Conservation (phyloP, 2,797 vertebrate genomes). For the Pipistrellus nathusii region DNA sequence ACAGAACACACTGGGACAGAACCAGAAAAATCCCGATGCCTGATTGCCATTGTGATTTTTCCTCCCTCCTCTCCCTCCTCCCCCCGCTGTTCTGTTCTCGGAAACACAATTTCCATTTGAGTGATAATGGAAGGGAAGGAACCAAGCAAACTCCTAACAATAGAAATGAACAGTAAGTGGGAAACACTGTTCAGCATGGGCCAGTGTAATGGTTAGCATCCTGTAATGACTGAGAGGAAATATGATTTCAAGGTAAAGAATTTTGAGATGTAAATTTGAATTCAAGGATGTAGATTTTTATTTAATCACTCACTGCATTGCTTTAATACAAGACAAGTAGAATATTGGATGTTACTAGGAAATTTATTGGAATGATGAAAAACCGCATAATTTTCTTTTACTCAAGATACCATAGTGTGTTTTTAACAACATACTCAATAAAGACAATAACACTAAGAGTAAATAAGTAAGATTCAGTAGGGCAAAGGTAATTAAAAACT, state of each 20-base stretch:
- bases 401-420: not conserved
- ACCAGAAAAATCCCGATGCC: not conserved
- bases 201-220: not conserved
- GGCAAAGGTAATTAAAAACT: not conserved
- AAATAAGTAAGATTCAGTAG: not conserved
- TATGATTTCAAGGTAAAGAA: not conserved
- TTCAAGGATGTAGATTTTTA: not conserved
- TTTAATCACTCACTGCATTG: not conserved
- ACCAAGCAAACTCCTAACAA: not conserved
- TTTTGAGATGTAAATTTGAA: not conserved
- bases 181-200: not conserved
- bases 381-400: not conserved
- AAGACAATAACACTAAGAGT: constrained; percentile 40
- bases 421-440: not conserved
- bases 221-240: not conserved
- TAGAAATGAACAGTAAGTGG: not conserved
- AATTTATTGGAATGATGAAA: not conserved
- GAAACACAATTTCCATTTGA: constrained; percentile 43
- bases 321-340: not conserved
- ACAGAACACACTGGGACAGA: not conserved
- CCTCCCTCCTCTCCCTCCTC: not conserved
- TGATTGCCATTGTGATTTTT: not conserved
- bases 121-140: not conserved
- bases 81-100: not conserved
- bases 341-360: not conserved